These are phyloP conservation scores for Eristalis arbustorum DNA, from an alignment of 2,888 invertebrate genomes.

Conservation along the genomic window DNA sequence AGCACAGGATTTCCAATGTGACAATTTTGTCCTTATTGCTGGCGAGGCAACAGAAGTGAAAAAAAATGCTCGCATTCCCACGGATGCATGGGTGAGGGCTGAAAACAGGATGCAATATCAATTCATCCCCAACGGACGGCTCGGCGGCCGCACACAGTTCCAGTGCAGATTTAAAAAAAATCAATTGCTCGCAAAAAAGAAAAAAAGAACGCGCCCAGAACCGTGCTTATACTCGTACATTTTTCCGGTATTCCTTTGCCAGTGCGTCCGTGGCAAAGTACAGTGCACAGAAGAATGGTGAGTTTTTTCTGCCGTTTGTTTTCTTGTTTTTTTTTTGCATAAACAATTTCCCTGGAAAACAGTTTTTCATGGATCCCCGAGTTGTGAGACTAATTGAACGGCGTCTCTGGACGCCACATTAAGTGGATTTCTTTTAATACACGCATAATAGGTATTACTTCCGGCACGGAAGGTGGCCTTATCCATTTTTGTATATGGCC, in stretches of 20 bases:
- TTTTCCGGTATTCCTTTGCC: conserved; percentile 51
- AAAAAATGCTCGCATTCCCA: conserved; percentile 37
- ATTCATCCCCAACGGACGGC: conserved; percentile 44
- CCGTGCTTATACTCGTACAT: conserved; percentile 33
- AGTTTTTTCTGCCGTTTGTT: background rate
- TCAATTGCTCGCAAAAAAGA: conserved; percentile 12
- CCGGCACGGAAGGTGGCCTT: background rate
- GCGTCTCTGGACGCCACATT: conserved; percentile 3
- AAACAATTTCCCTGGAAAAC: conserved; percentile 6
- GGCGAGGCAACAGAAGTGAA: conserved; percentile 12
- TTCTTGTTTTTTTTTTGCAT: background rate
- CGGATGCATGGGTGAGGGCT: conserved; percentile 34
- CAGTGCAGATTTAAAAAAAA: conserved; percentile 25
- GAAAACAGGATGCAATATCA: conserved; percentile 67
- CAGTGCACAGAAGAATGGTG: background rate
- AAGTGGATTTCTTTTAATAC: background rate
- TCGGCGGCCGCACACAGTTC: conserved; percentile 22
- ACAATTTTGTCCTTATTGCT: conserved; percentile 66
- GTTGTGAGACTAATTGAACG: conserved; percentile 24
- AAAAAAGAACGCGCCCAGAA: conserved; percentile 4
- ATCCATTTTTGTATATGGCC: background rate
- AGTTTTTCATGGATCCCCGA: conserved; percentile 1
- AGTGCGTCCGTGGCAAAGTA: background rate
- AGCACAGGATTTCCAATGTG: conserved; percentile 65
- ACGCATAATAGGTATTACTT: background rate